phyloP scores from a whole-genome alignment of 2,113 vertebrate genomes.

The Silurus glanis region DNA sequence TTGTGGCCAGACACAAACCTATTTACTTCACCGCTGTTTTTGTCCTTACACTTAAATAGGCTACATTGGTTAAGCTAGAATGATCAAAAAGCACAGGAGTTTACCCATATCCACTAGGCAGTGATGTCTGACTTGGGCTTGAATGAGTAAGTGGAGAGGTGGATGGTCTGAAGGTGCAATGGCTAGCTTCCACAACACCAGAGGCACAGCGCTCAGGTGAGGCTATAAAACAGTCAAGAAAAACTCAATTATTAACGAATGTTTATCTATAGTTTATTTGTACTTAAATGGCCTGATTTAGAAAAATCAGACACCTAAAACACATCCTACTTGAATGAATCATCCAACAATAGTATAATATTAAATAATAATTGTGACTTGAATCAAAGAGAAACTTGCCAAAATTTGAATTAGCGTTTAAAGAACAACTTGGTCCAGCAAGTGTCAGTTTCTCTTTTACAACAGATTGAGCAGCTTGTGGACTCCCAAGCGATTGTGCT shows the following conservation, averaged over 20 bases:
- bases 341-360: not conserved
- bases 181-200: conserved; percentile 69
- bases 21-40: not conserved
- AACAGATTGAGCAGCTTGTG: conserved; percentile 26
- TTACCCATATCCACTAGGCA: conserved; percentile 68
- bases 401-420: conserved; percentile 37
- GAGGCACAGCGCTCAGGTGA: conserved; percentile 53
- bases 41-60: not conserved
- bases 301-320: not conserved
- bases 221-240: conserved; percentile 43
- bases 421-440: conserved; percentile 49
- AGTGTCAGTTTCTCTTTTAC: conserved; percentile 65
- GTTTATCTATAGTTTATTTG: not conserved
- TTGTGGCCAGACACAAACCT: not conserved
- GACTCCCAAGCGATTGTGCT: conserved; percentile 35
- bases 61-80: not conserved
- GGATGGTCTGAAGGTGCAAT: conserved; percentile 85
- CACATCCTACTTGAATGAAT: not conserved
- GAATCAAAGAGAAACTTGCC: conserved; percentile 68
- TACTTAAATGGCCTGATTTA: not conserved
- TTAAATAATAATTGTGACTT: not conserved
- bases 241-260: not conserved
- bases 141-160: conserved; percentile 91
- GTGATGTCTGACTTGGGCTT: conserved; percentile 86
- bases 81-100: not conserved